Evolutionary conservation across 1,140 invertebrate species (phyloP).

Genomic region (Diorhabda sublineata): DNA sequence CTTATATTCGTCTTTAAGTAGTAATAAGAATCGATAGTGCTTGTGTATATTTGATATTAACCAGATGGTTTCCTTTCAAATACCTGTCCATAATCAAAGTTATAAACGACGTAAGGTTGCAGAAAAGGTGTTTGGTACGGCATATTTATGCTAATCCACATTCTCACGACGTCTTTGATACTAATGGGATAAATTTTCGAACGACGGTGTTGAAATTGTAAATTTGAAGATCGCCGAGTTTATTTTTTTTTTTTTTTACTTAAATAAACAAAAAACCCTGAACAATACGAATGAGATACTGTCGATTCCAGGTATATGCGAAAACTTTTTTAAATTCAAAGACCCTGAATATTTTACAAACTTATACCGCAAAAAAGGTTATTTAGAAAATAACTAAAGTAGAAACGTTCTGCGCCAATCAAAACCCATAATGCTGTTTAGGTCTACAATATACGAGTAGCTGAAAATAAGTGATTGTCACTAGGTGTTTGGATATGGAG

Average conservation of each 20-base stretch:
- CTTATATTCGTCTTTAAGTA: too few relatives aligned
- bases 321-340: conserved; percentile 2
- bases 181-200: conserved; percentile 20
- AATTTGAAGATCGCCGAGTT: conserved; percentile 14
- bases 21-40: too few relatives aligned
- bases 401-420: too few relatives aligned
- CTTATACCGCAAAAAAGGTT: too few relatives aligned
- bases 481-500: too few relatives aligned
- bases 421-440: too few relatives aligned
- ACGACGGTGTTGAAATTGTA: conserved; percentile 16
- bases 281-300: neutral
- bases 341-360: too few relatives aligned
- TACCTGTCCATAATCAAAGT: conserved; percentile 22
- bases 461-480: too few relatives aligned
- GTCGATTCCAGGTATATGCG: conserved; percentile 13
- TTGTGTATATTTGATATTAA: neutral
- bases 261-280: neutral
- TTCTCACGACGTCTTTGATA: conserved; percentile 10
- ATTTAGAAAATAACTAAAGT: too few relatives aligned
- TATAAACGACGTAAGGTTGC: conserved; percentile 16
- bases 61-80: neutral
- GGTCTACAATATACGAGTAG: too few relatives aligned
- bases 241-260: neutral
- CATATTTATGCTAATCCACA: conserved; percentile 27
- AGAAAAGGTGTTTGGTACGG: conserved; percentile 24